These are phyloP conservation scores for Hipparchia semele DNA, from an alignment of 2,888 invertebrate genomes.

Conservation along the genomic window DNA sequence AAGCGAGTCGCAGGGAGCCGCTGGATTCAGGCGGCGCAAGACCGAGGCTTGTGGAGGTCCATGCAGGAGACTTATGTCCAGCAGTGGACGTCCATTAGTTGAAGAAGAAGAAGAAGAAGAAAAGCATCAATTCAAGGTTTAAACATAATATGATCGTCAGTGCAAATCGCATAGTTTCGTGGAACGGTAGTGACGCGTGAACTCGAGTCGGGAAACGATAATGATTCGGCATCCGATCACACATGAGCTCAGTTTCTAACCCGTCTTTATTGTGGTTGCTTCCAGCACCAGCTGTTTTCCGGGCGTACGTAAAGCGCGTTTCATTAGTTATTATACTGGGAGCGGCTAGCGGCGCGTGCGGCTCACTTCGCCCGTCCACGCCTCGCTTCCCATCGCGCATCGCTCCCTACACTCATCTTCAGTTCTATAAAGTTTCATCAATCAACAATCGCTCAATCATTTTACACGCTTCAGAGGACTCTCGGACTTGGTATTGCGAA, in stretches of 20 bases:
- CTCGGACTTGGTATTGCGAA: not conserved
- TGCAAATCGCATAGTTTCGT: not conserved
- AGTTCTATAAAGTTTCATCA: slow-evolving; percentile 31
- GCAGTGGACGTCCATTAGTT: too few species aligned
- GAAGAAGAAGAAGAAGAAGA: too few species aligned
- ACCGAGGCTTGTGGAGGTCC: too few species aligned
- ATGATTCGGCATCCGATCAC: slow-evolving; percentile 47
- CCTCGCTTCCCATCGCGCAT: slow-evolving; percentile 45
- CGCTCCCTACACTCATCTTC: slow-evolving; percentile 47
- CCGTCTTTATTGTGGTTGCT: slow-evolving; percentile 76
- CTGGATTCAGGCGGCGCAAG: too few species aligned
- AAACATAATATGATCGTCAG: too few species aligned
- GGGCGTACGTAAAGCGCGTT: slow-evolving; percentile 81
- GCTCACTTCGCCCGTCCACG: slow-evolving; percentile 41
- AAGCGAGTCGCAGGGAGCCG: too few species aligned
- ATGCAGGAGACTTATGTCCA: too few species aligned
- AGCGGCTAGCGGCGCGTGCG: slow-evolving; percentile 45
- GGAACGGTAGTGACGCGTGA: not conserved
- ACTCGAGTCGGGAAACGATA: slow-evolving; percentile 35
- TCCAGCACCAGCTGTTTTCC: slow-evolving; percentile 87
- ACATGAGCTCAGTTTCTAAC: slow-evolving; percentile 62
- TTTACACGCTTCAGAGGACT: slow-evolving; percentile 34
- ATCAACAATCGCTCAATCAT: slow-evolving; percentile 33
- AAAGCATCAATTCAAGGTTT: too few species aligned
- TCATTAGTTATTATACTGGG: slow-evolving; percentile 49